Evolutionary conservation across 2,113 vertebrate species (phyloP), one percentile per base, ranked within the genome.

Genomic region (Rhadina sibilatrix): DNA sequence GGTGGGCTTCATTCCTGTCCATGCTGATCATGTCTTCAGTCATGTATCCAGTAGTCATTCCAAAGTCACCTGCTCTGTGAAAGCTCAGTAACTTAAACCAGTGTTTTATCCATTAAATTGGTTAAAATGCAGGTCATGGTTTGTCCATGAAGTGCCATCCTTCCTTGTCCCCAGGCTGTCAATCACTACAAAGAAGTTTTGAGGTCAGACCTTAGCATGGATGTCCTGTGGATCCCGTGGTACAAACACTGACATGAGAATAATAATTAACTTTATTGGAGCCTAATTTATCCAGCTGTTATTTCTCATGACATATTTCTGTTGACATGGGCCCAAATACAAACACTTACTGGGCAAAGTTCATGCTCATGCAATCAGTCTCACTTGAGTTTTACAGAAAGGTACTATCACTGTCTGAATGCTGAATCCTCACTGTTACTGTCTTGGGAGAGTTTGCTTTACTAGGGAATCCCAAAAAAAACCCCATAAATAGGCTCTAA

Each of bases 191-290:
- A 40, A 40, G 31, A 87, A 85, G 30, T 13, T 44, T 94, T 86
- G 64, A 74, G 84, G 35, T 49, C 27, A 63, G 38, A 56, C 17
- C 52, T 88, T 70, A 25, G 33, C 42, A 47, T 25, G 54, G 31
- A 6, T 70, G 75, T 88, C 70, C 59, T 50, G 33, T 63, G 81
- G 77, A 83, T 94, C 72, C 61, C 4, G 2, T 69, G 31, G 25
- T 61, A 47, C n/a, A 56, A 83, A 81, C 66, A 42, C 42, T 59
- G 69, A 61, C 54, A 52, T 64, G 57, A 47, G 70, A 93, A 85
- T 94, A 96, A 90, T 97, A 79, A 96, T 96, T 95, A 97, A 97
- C 92, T 95, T 93, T 69, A 79, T 76, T 92, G 65, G 50, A 87
- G 56, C 44, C 57, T 87, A 82, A 95, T 96, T 96, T 95, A 91